Evolutionary conservation across 2,797 vertebrate species (phyloP).

Genomic region (Rachycentron canadum): DNA sequence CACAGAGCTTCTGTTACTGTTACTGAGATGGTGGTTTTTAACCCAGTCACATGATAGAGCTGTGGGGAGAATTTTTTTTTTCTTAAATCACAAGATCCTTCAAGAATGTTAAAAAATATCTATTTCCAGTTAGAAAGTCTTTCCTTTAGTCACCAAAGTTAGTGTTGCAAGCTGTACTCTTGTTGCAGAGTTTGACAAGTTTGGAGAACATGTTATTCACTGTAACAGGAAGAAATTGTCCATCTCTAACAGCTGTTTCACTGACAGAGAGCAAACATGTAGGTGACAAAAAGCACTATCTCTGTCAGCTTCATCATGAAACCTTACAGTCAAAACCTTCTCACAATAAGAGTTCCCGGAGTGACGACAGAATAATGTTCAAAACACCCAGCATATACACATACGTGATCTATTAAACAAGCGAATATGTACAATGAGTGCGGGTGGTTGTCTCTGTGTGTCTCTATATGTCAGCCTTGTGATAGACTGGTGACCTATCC

Average conservation of each 20-base stretch:
- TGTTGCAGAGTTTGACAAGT: constrained; percentile 7
- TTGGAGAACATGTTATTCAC: neutral
- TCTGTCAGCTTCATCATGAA: constrained; percentile 8
- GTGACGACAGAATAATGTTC: neutral
- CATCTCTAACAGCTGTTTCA: constrained; percentile 37
- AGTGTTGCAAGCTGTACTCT: neutral
- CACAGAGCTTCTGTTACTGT: constrained; percentile 28
- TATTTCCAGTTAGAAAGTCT: neutral
- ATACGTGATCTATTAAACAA: neutral
- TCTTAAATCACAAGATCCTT: constrained; percentile 50
- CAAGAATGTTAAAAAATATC: constrained; percentile 10
- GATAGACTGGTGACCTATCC: too few species aligned
- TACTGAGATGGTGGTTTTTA: constrained; percentile 14
- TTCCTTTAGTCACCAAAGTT: neutral
- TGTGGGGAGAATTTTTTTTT: constrained; percentile 22
- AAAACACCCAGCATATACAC: neutral
- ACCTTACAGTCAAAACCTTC: constrained; percentile 7
- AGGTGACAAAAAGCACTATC: constrained; percentile 30
- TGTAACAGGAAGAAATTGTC: constrained; percentile 12
- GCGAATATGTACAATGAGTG: neutral
- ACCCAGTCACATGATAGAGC: constrained; percentile 60
- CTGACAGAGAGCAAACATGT: constrained; percentile 25
- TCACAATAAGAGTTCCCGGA: neutral
- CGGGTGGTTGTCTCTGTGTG: too few species aligned
- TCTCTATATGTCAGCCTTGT: too few species aligned